These are phyloP conservation scores for Teleiodes luculella DNA, from an alignment of 2,888 invertebrate genomes.

Conservation along the genomic window DNA sequence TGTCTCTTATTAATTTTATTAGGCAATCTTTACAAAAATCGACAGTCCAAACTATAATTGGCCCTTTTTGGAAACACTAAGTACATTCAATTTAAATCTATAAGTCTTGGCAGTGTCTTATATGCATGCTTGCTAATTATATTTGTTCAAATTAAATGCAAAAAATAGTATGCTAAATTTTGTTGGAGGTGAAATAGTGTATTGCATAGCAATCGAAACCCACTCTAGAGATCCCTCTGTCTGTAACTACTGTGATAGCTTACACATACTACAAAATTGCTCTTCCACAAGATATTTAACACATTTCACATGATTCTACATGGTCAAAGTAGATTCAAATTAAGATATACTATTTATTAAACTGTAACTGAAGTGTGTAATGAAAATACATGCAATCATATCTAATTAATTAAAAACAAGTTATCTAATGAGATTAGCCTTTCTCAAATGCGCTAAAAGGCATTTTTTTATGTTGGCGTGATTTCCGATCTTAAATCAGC, in stretches of 20 bases:
- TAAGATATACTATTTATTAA: no score
- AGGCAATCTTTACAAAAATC: conserved; percentile 5
- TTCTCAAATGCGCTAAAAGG: no score
- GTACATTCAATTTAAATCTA: conserved; percentile 53
- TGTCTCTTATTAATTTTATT: conserved; percentile 3
- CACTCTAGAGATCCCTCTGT: conserved; percentile 46
- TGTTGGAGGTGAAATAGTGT: conserved; percentile 50
- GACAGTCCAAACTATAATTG: not conserved
- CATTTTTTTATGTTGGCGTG: no score
- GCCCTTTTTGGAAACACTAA: conserved; percentile 31
- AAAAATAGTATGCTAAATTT: conserved; percentile 25
- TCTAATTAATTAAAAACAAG: not conserved
- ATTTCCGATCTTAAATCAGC: no score
- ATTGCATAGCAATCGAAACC: conserved; percentile 35
- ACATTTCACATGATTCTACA: not conserved
- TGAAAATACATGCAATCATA: not conserved
- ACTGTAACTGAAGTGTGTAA: no score
- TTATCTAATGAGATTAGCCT: no score
- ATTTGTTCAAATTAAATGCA: conserved; percentile 67
- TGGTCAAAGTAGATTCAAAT: not conserved
- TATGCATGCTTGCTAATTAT: conserved; percentile 49
- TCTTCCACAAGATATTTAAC: conserved; percentile 1
- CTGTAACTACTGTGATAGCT: conserved; percentile 38
- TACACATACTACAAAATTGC: conserved; percentile 27
- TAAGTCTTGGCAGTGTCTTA: conserved; percentile 56